phyloP scores from a whole-genome alignment of 2,888 invertebrate genomes.

The Muscina levida region DNA sequence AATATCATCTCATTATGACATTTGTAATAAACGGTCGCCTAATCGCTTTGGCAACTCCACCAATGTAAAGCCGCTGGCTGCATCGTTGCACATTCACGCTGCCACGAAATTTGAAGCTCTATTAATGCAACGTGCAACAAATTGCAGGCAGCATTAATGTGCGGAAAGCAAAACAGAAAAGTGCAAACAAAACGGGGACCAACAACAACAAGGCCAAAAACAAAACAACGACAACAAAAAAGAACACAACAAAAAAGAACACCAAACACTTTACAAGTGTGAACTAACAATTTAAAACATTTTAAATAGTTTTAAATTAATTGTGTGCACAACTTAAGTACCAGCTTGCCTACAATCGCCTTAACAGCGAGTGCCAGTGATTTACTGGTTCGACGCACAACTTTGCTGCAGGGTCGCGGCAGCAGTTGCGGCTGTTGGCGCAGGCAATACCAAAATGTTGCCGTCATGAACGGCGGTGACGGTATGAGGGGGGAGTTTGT shows the following conservation, averaged over 20 bases:
- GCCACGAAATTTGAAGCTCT: neutral
- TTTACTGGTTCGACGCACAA: neutral
- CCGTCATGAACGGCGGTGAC: too few relatives aligned
- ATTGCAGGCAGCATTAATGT: neutral
- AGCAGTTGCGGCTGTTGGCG: neutral
- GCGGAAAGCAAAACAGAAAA: neutral
- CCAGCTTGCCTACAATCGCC: neutral
- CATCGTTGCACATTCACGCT: too few relatives aligned
- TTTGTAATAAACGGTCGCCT: conserved; percentile 57
- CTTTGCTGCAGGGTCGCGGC: neutral
- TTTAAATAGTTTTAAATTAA: conserved; percentile 70
- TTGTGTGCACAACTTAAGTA: conserved; percentile 67
- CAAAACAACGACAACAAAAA: conserved; percentile 1
- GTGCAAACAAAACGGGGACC: neutral
- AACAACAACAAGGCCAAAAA: conserved; percentile 41
- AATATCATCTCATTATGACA: conserved; percentile 61
- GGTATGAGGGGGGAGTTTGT: too few relatives aligned
- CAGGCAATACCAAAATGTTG: conserved; percentile 19
- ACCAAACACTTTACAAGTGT: conserved; percentile 40
- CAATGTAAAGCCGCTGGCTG: neutral
- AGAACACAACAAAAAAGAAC: conserved; percentile 5
- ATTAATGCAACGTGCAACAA: too few relatives aligned
- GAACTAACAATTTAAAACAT: conserved; percentile 67
- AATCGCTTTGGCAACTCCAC: conserved; percentile 51
- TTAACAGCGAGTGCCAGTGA: neutral